These are phyloP conservation scores for Neodon shergylaensis DNA, from an alignment of 2,113 vertebrate species.

Conservation along the genomic window DNA sequence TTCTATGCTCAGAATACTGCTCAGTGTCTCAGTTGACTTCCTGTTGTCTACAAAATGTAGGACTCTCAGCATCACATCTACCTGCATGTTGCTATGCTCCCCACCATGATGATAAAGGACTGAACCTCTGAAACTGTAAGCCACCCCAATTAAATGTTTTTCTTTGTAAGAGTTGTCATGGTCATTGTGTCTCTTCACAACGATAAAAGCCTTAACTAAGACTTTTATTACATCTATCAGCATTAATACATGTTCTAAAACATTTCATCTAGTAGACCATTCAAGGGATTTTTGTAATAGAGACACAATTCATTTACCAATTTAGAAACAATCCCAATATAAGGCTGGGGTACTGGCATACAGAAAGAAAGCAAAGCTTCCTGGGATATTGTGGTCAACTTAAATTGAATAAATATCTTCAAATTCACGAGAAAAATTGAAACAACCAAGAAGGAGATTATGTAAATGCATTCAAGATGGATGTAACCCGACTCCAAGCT, in stretches of 20 bases:
- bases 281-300: neutral
- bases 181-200: too few species aligned
- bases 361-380: neutral
- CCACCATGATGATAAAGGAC: too few species aligned
- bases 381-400: neutral
- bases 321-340: neutral
- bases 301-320: constrained; percentile 1
- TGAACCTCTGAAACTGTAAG: too few species aligned
- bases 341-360: neutral
- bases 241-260: neutral
- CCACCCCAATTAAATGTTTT: too few species aligned
- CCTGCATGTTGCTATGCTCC: too few species aligned
- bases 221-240: neutral
- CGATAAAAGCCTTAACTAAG: too few species aligned
- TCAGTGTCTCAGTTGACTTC: too few species aligned
- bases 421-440: neutral
- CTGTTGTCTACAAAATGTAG: too few species aligned
- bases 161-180: too few species aligned
- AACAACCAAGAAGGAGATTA: neutral
- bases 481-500: neutral
- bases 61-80: too few species aligned
- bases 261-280: neutral
- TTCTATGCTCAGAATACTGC: too few species aligned
- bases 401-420: neutral
- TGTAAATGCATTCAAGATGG: neutral